Evolutionary conservation across 2,888 invertebrate species (phyloP).

Genomic region (Stenichneumon culpator): DNA sequence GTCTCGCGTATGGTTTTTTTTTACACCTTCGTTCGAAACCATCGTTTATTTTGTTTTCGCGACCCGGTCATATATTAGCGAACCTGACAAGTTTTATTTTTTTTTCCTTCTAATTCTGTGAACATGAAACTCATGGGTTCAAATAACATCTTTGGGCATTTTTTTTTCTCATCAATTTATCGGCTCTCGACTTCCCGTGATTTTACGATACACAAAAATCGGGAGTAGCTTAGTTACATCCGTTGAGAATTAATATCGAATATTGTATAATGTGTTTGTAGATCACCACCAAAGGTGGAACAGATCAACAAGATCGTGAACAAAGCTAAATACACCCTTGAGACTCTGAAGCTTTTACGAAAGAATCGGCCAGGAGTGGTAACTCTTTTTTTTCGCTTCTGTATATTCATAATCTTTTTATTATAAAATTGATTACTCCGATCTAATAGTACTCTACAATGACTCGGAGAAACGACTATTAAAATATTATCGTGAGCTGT

Average conservation of each 20-base stretch:
- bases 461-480: conserved; percentile 6
- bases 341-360: conserved; percentile 77
- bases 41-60: conserved; percentile 1
- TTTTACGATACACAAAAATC: conserved; percentile 22
- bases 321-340: conserved; percentile 75
- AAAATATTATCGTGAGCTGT: neutral
- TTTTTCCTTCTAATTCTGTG: conserved; percentile 50
- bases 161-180: neutral
- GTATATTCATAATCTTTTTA: conserved; percentile 15
- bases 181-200: neutral
- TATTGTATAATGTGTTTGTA: conserved; percentile 60
- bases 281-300: conserved; percentile 75
- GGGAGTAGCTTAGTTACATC: conserved; percentile 7
- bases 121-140: conserved; percentile 6
- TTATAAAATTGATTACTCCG: neutral
- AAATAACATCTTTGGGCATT: neutral
- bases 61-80: neutral
- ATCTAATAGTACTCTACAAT: neutral
- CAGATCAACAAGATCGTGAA: conserved; percentile 77
- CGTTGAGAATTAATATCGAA: conserved; percentile 5
- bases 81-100: neutral
- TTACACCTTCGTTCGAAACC: conserved; percentile 7
- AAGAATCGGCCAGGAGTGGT: conserved; percentile 81
- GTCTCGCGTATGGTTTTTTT: conserved; percentile 21
- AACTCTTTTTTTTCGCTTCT: conserved; percentile 59